Base-by-base conservation (phyloP, 2,888 invertebrate genomes). In the Spialia ferax region DNA sequence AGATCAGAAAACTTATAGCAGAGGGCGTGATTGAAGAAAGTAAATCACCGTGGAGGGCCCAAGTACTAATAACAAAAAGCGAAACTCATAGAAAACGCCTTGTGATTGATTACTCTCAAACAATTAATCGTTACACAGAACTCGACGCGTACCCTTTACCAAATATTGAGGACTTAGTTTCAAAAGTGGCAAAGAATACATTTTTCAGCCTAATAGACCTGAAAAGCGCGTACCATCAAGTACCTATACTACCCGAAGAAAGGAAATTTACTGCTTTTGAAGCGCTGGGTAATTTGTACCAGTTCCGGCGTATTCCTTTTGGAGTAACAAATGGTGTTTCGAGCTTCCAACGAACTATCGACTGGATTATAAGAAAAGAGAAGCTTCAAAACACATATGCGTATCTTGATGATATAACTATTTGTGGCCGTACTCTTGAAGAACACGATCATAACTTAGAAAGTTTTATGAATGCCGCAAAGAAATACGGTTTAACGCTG, bases 351-450 rank as follows among this genome's bases (percentile, higher is more conserved):
- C 26, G 69, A 18, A 45, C 70, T 38, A n/a, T 68, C 29, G 18
- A 15, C 45, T 18, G 7, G 8, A 45, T 18, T 18, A 2, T 45
- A 45, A 18, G 18, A 45, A 45, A 45, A 23, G 72, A 74, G 57
- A 56, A 65, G 1, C 18, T 71, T 1, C 20, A 52, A 6, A 71
- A 71, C 0, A 71, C 65, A 2, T 75, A 54, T 56, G 61, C 71
- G 0, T 75, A 75, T 38, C 54, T 75, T 2, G 74, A 75, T 59
- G 73, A 74, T 20, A 61, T 75, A 1, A 73, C 73, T 1, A 56
- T 75, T 2, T 73, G 73, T 48, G 71, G 75, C 0, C 11, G 32
- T 68, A 56, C n/a, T n/a, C n/a, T n/a, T n/a, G 42, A 63, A 22
- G 70, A 72, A 0, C 71, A 73, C 23, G 71, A 73, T 29, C 45